Percentiles rank a stretch among this genome's conserved stretches.
These are phyloP conservation scores for Akabosia matsudoensis DNA, from an alignment of 1,140 invertebrate genomes.

Conservation along the genomic window DNA sequence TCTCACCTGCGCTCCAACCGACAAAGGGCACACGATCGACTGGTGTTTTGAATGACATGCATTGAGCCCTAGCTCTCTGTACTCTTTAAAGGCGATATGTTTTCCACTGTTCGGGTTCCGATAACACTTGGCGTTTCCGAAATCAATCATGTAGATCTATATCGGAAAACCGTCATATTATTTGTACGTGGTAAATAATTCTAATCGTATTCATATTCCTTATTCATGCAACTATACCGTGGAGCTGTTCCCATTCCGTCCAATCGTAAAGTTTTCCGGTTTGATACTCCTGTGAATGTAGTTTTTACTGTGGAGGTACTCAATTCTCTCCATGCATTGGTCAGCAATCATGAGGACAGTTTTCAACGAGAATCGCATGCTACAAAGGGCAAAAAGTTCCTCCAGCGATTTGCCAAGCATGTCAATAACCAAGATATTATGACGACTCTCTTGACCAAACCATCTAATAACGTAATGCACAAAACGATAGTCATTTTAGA, in stretches of 20 bases:
- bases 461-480: background rate
- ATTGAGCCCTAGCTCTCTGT: conserved; percentile 7
- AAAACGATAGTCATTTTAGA: background rate
- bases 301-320: conserved; percentile 63
- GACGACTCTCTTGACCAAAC: conserved; percentile 23
- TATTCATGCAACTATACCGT: too few species aligned
- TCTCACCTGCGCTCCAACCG: conserved; percentile 21
- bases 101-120: conserved; percentile 3
- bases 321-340: conserved; percentile 56
- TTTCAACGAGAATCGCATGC: conserved; percentile 63
- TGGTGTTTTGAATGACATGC: conserved; percentile 18
- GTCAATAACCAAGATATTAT: conserved; percentile 59
- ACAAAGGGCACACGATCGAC: conserved; percentile 7
- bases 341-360: conserved; percentile 66
- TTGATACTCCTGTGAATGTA: conserved; percentile 63
- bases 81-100: conserved; percentile 13
- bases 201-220: too few species aligned
- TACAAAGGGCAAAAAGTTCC: conserved; percentile 67
- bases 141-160: conserved; percentile 26
- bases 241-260: background rate
- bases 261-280: conserved; percentile 67
- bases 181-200: too few species aligned
- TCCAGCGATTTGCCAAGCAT: conserved; percentile 63
- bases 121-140: conserved; percentile 18
- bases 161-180: too few species aligned